Conservation (phyloP, 2,888 invertebrate genomes). For the Himalopsyche anomala region DNA sequence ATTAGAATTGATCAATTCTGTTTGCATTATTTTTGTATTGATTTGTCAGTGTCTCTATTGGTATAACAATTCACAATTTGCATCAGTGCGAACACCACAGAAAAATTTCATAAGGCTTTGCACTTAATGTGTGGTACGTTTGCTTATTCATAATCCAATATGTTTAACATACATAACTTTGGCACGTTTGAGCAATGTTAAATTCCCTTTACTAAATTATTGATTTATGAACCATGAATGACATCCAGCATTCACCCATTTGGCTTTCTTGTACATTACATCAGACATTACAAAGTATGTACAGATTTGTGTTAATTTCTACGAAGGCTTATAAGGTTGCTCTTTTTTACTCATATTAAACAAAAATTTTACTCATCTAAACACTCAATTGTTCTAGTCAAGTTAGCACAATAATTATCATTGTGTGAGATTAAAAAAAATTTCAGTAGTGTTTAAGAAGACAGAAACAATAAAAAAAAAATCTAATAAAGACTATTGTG, state of each 20-base stretch:
- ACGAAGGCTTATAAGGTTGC: background rate
- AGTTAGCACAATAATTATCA: no score
- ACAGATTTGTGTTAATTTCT: slow-evolving; percentile 63
- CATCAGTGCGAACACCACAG: slow-evolving; percentile 64
- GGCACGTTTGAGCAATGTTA: slow-evolving; percentile 62
- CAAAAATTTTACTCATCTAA: no score
- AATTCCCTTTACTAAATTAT: slow-evolving; percentile 59
- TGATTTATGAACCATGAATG: slow-evolving; percentile 52
- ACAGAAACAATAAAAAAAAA: no score
- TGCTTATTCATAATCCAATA: slow-evolving; percentile 63
- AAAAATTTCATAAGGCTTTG: slow-evolving; percentile 62
- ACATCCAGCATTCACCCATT: slow-evolving; percentile 58
- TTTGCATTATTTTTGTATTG: slow-evolving; percentile 28
- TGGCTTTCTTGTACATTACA: slow-evolving; percentile 61
- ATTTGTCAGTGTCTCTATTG: slow-evolving; percentile 45
- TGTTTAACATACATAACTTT: slow-evolving; percentile 61
- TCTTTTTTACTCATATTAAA: background rate
- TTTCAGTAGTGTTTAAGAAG: no score
- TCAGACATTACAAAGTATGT: slow-evolving; percentile 54
- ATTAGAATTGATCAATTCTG: background rate
- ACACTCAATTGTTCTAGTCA: no score
- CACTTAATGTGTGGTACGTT: slow-evolving; percentile 65
- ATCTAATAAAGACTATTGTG: background rate
- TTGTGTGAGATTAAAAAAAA: no score
- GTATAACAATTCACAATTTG: slow-evolving; percentile 59